These are phyloP conservation scores for Bombus picipes DNA, from an alignment of 1,140 invertebrate genomes.

Conservation along the genomic window DNA sequence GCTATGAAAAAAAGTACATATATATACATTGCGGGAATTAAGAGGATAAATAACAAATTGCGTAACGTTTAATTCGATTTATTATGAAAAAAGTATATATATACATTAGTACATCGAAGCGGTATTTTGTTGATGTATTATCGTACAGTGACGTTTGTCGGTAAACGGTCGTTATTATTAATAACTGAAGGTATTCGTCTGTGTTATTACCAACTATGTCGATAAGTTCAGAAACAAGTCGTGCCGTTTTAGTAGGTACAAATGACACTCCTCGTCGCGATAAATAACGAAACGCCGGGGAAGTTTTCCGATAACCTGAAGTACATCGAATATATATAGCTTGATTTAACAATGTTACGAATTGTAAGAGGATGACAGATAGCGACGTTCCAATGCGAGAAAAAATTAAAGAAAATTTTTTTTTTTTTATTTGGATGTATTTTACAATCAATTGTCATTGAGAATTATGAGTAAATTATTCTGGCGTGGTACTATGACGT, in stretches of 20 bases:
- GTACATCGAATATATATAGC: neutral
- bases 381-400: neutral
- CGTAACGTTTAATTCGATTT: neutral
- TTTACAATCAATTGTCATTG: no score
- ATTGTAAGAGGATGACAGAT: neutral
- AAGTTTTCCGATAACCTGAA: conserved; percentile 22
- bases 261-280: neutral
- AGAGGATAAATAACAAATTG: no score
- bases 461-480: no score
- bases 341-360: neutral
- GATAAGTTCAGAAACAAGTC: conserved; percentile 23
- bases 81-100: neutral
- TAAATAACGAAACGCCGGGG: conserved; percentile 19
- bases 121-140: neutral
- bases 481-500: no score
- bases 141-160: neutral
- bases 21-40: no score
- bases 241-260: neutral
- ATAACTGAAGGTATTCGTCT: neutral
- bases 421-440: no score
- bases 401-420: neutral
- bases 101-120: no score
- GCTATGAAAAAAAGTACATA: neutral
- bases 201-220: conserved; percentile 14
- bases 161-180: conserved; percentile 18